These are phyloP conservation scores for Drosophila albomicans DNA, from an alignment of 1,140 invertebrate species.

Conservation along the genomic window DNA sequence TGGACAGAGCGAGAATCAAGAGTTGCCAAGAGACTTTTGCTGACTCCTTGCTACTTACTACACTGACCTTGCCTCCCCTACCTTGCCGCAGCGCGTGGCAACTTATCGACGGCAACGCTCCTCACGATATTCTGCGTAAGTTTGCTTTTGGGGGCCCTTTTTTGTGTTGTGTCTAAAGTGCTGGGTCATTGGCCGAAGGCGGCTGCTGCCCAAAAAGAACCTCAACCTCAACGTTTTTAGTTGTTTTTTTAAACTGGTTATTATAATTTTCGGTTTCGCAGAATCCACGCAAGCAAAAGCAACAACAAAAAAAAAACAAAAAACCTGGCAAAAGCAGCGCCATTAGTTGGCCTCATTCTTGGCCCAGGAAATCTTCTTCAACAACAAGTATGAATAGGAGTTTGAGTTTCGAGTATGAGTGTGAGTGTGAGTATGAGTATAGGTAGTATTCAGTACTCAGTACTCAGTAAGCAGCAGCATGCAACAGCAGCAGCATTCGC, in stretches of 20 bases:
- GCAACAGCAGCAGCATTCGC: constrained; percentile 48
- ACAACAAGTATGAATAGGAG: neutral
- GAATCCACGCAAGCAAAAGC: constrained; percentile 60
- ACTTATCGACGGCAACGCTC: neutral
- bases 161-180: constrained; percentile 17
- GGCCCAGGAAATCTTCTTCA: constrained; percentile 47
- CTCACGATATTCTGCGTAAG: constrained; percentile 31
- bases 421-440: neutral
- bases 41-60: no score
- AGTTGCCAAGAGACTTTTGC: no score
- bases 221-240: constrained; percentile 12
- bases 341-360: constrained; percentile 57
- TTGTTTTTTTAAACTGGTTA: constrained; percentile 64
- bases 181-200: constrained; percentile 68
- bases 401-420: no score
- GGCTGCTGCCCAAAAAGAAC: constrained; percentile 43
- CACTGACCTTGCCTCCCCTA: constrained; percentile 32
- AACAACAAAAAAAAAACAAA: neutral
- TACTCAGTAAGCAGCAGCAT: constrained; percentile 3
- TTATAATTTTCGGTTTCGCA: constrained; percentile 82
- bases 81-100: no score
- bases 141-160: constrained; percentile 39
- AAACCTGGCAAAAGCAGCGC: constrained; percentile 24
- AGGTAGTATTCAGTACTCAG: neutral
- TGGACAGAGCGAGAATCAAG: constrained; percentile 3